Evolutionary conservation across 2,113 vertebrate species (phyloP).

Genomic region (Poeciliopsis occidentalis): DNA sequence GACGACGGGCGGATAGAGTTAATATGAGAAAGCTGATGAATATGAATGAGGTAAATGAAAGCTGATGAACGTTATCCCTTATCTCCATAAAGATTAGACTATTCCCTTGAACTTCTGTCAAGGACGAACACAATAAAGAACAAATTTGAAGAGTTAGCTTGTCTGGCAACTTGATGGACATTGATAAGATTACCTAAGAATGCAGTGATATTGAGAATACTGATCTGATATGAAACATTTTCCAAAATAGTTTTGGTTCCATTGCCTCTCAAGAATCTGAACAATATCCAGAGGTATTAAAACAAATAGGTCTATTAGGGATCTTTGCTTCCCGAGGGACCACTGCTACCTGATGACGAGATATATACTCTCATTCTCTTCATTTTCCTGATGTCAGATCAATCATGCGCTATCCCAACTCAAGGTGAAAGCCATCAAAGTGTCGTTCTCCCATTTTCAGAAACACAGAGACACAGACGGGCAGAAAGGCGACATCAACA

Average conservation of each 20-base stretch:
- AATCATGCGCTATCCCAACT: conserved; percentile 69
- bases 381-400: conserved; percentile 71
- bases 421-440: conserved; percentile 75
- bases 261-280: conserved; percentile 45
- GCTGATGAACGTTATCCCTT: conserved; percentile 77
- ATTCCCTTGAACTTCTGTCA: conserved; percentile 74
- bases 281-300: conserved; percentile 67
- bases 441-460: conserved; percentile 52
- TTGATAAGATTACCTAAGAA: conserved; percentile 67
- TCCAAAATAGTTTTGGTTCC: conserved; percentile 30
- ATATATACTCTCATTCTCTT: conserved; percentile 67
- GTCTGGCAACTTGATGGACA: conserved; percentile 64
- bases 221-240: conserved; percentile 32
- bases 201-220: conserved; percentile 37
- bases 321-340: conserved; percentile 29
- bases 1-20: conserved; percentile 44
- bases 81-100: conserved; percentile 78
- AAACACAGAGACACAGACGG: conserved; percentile 31
- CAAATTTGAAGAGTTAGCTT: conserved; percentile 58
- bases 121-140: conserved; percentile 73
- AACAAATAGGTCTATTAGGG: conserved; percentile 65
- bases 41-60: conserved; percentile 77
- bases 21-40: conserved; percentile 65
- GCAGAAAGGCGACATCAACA: conserved; percentile 51
- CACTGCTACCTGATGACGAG: conserved; percentile 41